Base-by-base conservation (phyloP, 2,888 invertebrate species). In the Clistopyga incitator region DNA sequence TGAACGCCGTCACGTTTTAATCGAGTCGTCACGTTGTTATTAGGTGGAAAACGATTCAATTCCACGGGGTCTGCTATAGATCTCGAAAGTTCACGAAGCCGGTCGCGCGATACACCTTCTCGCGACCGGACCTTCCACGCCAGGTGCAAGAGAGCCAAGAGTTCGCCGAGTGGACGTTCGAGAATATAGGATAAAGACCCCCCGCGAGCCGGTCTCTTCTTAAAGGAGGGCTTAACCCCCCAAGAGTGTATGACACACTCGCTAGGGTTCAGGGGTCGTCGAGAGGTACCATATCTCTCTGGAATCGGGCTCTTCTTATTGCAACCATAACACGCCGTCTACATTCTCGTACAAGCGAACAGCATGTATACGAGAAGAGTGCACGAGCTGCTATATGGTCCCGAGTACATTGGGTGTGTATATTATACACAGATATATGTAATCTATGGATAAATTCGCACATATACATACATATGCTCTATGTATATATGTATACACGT, bases 21-120 rank as follows among this genome's bases (percentile, higher is more conserved):
- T 84, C 81, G 81, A 70, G 70, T 74, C 81, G 81, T 84, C 81
- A 75, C 84, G 81, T 84, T 81, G 77, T 84, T 81, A 78, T 84
- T 81, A 84, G 74, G 81, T 70, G 64, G 77, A 81, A 81, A 78
- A 84, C 78, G 81, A 84, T 84, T 84, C 81, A 84, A 84, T 84
- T 84, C 81, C 81, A 76, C 64, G 78, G 64, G 77, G 56, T 79
- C 45, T 45, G 64, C 72, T 10, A 64, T 80, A 77, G 77, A 80
- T 81, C 84, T 65, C 20, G 29, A 59, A 68, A 77, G 29, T 77
- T 56, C 56, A 34, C 8, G 65, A 29, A 15, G 47, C 54, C 54
- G 47, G 74, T 67, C 56, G 50, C 45, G 81, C 72, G 72, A 84
- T 82, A 79, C 70, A 74, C 83, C 54, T 68, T 54, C 29, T 45